Percentiles rank a stretch among this genome's conserved stretches.
Conservation (phyloP, 64 coral and sea anemone species). For the Porites australiensis region DNA sequence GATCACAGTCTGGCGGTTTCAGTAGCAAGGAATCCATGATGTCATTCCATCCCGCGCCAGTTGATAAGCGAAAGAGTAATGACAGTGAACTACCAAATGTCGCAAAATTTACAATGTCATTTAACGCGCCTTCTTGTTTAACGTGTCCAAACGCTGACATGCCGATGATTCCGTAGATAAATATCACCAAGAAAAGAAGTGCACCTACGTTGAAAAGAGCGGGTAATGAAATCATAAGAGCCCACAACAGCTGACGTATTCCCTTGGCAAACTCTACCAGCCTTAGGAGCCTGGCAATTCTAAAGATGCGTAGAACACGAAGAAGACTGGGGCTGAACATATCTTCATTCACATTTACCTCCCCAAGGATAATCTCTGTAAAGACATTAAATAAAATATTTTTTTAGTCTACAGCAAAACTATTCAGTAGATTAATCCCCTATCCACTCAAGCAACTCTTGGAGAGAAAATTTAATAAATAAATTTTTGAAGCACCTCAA, state of each 20-base stretch:
- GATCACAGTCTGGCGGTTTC: slow-evolving; percentile 88
- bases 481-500: no score
- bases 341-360: slow-evolving; percentile 66
- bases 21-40: slow-evolving; percentile 78
- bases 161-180: slow-evolving; percentile 89
- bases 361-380: slow-evolving; percentile 78
- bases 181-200: slow-evolving; percentile 83
- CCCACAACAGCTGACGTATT: slow-evolving; percentile 83
- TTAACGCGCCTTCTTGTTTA: slow-evolving; percentile 79
- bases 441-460: no score
- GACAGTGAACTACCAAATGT: slow-evolving; percentile 83
- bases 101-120: slow-evolving; percentile 83
- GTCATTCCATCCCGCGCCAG: slow-evolving; percentile 91
- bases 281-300: slow-evolving; percentile 87
- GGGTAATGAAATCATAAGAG: slow-evolving; percentile 88
- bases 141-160: slow-evolving; percentile 84
- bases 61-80: slow-evolving; percentile 83
- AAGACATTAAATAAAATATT: background rate
- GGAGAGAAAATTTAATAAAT: no score
- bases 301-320: slow-evolving; percentile 86
- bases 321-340: slow-evolving; percentile 85
- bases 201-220: slow-evolving; percentile 92
- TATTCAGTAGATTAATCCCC: no score
- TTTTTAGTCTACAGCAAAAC: background rate
- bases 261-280: slow-evolving; percentile 93